phyloP scores from a whole-genome alignment of 2,113 vertebrate genomes.

The Strix aluco region DNA sequence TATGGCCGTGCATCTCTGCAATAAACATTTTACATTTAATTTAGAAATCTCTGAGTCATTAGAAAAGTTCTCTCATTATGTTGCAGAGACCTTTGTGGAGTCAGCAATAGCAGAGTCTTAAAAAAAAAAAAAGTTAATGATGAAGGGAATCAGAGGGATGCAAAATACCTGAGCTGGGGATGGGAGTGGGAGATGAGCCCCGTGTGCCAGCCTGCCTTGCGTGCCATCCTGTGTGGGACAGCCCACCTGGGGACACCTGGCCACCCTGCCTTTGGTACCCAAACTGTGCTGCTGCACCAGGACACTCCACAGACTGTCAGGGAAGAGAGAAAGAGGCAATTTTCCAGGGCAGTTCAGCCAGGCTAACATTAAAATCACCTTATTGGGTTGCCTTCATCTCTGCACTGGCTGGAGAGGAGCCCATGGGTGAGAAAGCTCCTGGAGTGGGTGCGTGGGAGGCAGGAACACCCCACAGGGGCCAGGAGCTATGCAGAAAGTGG shows the following conservation, averaged over 20 bases:
- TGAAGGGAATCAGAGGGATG: neutral
- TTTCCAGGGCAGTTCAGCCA: neutral
- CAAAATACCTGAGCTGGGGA: neutral
- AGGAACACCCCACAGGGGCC: neutral
- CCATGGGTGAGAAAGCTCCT: neutral
- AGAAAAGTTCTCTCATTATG: slow-evolving; percentile 54
- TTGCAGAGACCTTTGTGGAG: slow-evolving; percentile 5
- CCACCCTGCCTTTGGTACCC: neutral
- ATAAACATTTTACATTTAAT: slow-evolving; percentile 66
- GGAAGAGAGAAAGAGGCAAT: neutral
- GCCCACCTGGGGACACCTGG: rapidly evolving
- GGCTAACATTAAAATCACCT: neutral
- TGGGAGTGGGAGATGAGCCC: neutral
- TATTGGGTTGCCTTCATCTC: neutral
- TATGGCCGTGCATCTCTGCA: neutral
- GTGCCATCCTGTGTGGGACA: neutral
- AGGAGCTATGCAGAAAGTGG: neutral
- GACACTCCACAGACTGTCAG: neutral
- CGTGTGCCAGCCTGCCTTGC: neutral
- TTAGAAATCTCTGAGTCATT: slow-evolving; percentile 68
- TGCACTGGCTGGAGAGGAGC: neutral
- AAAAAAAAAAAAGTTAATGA: neutral
- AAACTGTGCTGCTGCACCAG: neutral
- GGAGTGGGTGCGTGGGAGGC: neutral
- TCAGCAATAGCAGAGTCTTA: slow-evolving; percentile 4